A percentile compares a stretch with the other conserved stretches of the same genome.
phyloP scores from a whole-genome alignment of 1,140 invertebrate genomes.

The Tetragnatha versicolor region DNA sequence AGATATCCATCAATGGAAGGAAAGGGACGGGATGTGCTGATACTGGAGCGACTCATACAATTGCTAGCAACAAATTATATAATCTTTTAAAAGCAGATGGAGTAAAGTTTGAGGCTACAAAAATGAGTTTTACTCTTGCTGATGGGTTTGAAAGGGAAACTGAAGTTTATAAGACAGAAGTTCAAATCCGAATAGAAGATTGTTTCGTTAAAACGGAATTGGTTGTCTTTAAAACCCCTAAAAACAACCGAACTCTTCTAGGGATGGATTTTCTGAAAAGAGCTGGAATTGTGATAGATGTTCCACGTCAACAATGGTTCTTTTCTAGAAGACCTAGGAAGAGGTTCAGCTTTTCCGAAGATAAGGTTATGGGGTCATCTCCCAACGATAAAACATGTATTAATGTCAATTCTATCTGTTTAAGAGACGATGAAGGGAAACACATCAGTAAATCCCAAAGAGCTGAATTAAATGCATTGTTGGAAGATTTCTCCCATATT shows the following conservation, averaged over 20 bases:
- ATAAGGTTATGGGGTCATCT: not conserved
- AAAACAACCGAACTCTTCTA: not conserved
- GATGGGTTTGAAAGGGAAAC: not conserved
- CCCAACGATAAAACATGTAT: not conserved
- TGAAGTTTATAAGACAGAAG: not conserved
- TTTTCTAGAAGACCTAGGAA: not conserved
- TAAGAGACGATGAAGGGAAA: not conserved
- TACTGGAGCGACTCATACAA: not conserved
- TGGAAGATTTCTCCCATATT: not conserved
- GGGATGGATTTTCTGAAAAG: not conserved
- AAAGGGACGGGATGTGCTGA: not conserved
- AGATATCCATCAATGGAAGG: not conserved
- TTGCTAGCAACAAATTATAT: not conserved
- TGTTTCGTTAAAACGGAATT: not conserved
- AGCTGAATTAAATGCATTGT: not conserved
- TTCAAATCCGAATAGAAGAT: not conserved
- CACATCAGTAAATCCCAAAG: not conserved
- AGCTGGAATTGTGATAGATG: not conserved
- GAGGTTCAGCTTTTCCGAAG: not conserved
- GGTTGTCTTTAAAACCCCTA: not conserved
- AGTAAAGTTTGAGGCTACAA: not conserved
- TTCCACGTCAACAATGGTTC: not conserved
- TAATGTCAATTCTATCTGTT: not conserved
- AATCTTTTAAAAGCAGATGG: not conserved
- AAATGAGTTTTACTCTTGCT: not conserved